A percentile compares a stretch with the other conserved stretches of the same genome.
Conservation (phyloP, 2,888 invertebrate genomes). For the Stenolophus ochropezus region DNA sequence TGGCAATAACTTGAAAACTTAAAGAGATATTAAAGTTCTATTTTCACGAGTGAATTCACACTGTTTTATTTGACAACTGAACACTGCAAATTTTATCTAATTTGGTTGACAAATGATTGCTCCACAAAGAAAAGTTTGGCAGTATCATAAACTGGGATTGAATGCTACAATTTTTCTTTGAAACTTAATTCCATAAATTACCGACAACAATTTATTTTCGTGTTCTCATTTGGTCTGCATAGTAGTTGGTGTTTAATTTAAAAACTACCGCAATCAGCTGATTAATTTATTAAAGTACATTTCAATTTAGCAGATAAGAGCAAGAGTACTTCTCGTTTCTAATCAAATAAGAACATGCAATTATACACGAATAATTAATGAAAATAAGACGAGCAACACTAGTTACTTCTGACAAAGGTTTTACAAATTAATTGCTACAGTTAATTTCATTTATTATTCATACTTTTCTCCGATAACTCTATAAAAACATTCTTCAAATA, state of each 20-base stretch:
- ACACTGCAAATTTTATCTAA: conserved; percentile 38
- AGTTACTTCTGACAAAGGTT: conserved; percentile 24
- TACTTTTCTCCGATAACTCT: not conserved
- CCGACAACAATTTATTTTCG: not conserved
- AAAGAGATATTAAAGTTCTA: conserved; percentile 43
- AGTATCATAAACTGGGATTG: conserved; percentile 28
- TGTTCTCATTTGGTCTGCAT: not conserved
- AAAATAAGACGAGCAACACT: conserved; percentile 8
- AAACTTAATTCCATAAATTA: conserved; percentile 18
- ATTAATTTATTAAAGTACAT: conserved; percentile 22
- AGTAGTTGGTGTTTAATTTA: not conserved
- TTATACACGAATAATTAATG: conserved; percentile 35
- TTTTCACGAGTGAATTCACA: conserved; percentile 33
- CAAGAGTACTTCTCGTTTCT: conserved; percentile 5
- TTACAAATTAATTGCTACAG: conserved; percentile 25
- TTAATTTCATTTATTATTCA: conserved; percentile 19
- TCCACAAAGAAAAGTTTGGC: conserved; percentile 23
- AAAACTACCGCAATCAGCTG: conserved; percentile 5
- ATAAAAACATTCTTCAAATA: not conserved
- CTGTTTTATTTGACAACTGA: conserved; percentile 36
- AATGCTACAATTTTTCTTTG: not conserved
- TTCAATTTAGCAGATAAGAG: conserved; percentile 22
- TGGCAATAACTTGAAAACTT: conserved; percentile 41
- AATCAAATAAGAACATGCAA: conserved; percentile 27
- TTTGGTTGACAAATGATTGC: conserved; percentile 41